Evolutionary conservation across 2,888 invertebrate genomes (phyloP), one percentile per base, ranked within the genome.

Genomic region (Heliconius charithonia): DNA sequence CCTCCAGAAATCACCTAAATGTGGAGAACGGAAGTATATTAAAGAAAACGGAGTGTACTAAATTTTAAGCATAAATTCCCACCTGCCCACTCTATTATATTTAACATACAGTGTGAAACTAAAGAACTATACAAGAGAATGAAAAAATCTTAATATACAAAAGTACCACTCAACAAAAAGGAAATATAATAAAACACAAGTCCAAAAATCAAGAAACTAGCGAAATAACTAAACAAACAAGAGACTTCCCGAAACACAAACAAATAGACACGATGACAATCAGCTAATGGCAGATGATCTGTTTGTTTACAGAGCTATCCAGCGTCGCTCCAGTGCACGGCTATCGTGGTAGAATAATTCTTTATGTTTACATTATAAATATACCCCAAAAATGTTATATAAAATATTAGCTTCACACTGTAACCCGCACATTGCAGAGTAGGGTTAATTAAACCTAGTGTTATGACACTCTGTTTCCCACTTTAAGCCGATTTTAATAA

Each of bases 231-330:
- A 77, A 77, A 66, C 71, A 80, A 76, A 74, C 74, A 74, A 59
- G 59, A 74, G 41, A 37, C 56, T 59, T 13, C n/a, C 22, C 51
- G 70, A 70, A 72, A 70, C 70, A 70, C 78, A 83, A 83, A 79
- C 83, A 83, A 78, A 77, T 77, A 71, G 74, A 65, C 71, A 69
- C 67, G 80, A 81, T 82, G 83, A 85, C 85, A 93, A 93, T 92
- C 91, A 89, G 86, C 85, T 93, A 93, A 93, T 92, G 92, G 88
- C 81, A 81, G 89, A 85, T 87, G 84, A 89, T 88, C 87, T 84
- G 79, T 80, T 84, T 93, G 87, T 93, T 93, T 92, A 88, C 89
- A 81, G 73, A 86, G 88, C 89, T 85, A 87, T 93, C 87, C 88
- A 78, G 62, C 37, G 59, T 63, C 74, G 70, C 75, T 69, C 79